phyloP scores from a whole-genome alignment of 2,113 vertebrate genomes.

The Brachypteracias leptosomus region DNA sequence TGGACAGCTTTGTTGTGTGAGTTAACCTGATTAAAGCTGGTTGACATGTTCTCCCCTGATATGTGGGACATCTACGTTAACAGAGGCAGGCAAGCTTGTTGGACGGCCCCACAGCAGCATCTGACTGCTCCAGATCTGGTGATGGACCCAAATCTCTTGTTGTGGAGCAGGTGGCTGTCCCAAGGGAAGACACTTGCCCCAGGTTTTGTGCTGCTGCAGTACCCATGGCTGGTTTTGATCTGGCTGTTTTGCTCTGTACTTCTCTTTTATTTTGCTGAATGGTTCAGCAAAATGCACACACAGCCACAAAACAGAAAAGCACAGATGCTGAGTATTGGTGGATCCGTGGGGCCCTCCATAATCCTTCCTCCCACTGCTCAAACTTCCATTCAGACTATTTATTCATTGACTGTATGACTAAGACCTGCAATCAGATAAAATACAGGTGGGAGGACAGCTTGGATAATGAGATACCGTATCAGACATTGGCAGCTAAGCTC shows the following conservation, averaged over 20 bases:
- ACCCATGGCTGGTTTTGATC: not conserved
- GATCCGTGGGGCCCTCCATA: not conserved
- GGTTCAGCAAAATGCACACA: not conserved
- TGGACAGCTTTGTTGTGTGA: not conserved
- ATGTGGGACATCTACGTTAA: accelerated
- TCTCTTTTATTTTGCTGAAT: not conserved
- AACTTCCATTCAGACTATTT: conserved; percentile 43
- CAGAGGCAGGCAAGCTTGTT: not conserved
- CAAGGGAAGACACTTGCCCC: not conserved
- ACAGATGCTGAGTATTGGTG: not conserved
- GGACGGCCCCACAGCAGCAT: not conserved
- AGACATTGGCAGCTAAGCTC: not conserved
- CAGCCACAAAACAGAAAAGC: not conserved
- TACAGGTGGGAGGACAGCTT: conserved; percentile 52
- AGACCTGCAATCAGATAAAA: conserved; percentile 11
- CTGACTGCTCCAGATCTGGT: not conserved
- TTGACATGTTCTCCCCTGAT: not conserved
- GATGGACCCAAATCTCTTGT: not conserved
- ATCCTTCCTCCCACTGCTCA: not conserved
- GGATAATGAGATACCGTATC: not conserved
- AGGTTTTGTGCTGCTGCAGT: not conserved
- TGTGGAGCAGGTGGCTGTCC: accelerated
- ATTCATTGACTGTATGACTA: conserved; percentile 48
- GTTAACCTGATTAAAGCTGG: not conserved
- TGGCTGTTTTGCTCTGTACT: not conserved